Evolutionary conservation across 2,113 vertebrate species (phyloP).

Genomic region (Rhineura floridana): DNA sequence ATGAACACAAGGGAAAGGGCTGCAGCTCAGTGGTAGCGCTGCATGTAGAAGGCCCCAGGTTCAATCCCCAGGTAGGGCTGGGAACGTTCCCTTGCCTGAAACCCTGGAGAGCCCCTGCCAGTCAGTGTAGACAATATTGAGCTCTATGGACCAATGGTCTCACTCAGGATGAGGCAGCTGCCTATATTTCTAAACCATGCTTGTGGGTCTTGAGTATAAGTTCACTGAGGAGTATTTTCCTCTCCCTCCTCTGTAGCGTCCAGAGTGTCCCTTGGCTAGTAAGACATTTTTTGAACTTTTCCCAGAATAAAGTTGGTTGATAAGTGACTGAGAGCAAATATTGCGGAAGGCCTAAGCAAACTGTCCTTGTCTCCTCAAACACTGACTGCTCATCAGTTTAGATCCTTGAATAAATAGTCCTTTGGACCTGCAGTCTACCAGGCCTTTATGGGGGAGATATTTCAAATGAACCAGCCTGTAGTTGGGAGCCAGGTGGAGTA

Average conservation of each 20-base stretch:
- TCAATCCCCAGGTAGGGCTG: no score
- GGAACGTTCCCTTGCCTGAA: no score
- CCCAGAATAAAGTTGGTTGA: not conserved
- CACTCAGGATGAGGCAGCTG: no score
- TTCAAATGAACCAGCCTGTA: not conserved
- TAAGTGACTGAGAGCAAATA: constrained; percentile 6
- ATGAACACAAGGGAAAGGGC: no score
- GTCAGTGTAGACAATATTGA: no score
- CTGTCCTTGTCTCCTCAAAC: not conserved
- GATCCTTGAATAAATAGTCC: not conserved
- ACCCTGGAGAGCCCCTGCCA: no score
- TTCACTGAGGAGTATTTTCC: no score
- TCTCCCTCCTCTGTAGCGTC: not conserved
- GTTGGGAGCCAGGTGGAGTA: no score
- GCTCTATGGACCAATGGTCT: no score
- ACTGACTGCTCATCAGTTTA: not conserved
- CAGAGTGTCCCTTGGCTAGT: not conserved
- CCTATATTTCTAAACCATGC: not conserved
- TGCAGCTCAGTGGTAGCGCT: no score
- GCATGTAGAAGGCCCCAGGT: no score
- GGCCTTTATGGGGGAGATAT: not conserved
- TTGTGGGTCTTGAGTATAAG: not conserved
- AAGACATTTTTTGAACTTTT: not conserved
- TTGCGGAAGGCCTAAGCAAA: not conserved
- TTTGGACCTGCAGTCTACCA: not conserved